Base-by-base conservation (phyloP, 2,888 invertebrate species). In the Gonocerus acuteangulatus region DNA sequence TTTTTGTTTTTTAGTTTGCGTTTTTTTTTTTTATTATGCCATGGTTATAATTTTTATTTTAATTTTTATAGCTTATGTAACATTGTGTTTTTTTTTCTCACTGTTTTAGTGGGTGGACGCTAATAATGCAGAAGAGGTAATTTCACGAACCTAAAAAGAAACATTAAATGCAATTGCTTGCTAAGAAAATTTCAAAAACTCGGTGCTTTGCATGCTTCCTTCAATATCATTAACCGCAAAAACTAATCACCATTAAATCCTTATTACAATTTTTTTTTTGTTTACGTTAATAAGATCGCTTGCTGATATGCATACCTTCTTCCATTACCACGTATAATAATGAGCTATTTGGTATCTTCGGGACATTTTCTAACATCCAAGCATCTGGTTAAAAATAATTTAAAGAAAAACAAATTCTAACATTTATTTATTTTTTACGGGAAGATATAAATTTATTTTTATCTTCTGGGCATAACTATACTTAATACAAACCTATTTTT, bases 61-160 rank as follows among this genome's bases (percentile, higher is more conserved):
- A 68, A 65, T 60, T 59, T 62, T 65, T 65, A 65, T 67, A 71
- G 67, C 67, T 70, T 68, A 63, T 67, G 64, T 67, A 63, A 68
- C 68, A 62, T 67, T 70, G 62, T 65, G 65, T 68, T 67, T 69
- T 66, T 61, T 68, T 68, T 67, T 62, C 66, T 70, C 48, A 34
- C 51, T 65, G 62, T 72, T 81, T 71, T 81, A 82, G 82, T 82
- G 82, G 82, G 82, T 82, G 76, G 82, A 81, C 77, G 79, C 81
- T 76, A 81, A 80, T 76, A 81, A 80, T 77, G 80, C 79, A 74
- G 82, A 81, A 69, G 82, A 82, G 82, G 82, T 82, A 82, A 81
- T 70, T 62, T 60, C 19, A 7, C 42, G n/a, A 3, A 42, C 42
- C 4, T 16, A 42, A 42, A 42, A 42, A 4, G 9, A 9, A 27